Conservation (phyloP, 2,797 vertebrate genomes). For the Loriculus beryllinus region DNA sequence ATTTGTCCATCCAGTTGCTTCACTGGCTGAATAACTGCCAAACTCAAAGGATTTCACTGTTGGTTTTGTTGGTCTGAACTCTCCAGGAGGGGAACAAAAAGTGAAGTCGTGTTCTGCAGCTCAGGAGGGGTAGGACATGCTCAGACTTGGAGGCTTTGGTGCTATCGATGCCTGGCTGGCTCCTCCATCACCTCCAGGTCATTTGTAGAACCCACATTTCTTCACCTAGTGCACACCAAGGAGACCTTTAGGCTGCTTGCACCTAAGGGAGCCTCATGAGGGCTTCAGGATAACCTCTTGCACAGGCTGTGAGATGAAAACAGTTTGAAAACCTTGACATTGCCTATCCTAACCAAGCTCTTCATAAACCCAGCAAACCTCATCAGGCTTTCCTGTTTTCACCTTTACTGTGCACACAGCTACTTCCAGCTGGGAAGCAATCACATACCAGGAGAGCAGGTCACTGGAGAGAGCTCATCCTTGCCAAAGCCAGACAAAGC, state of each 20-base stretch:
- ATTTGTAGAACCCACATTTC: not conserved
- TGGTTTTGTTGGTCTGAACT: not conserved
- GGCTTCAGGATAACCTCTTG: not conserved
- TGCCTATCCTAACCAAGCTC: not conserved
- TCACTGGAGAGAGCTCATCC: not conserved
- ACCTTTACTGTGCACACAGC: not conserved
- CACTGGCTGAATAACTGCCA: not conserved
- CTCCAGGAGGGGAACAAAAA: no score
- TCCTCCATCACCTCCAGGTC: not conserved
- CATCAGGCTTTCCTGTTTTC: not conserved
- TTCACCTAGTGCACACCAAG: not conserved
- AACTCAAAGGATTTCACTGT: not conserved
- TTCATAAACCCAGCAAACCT: not conserved
- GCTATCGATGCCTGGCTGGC: accelerated
- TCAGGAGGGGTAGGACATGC: not conserved
- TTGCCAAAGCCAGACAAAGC: not conserved
- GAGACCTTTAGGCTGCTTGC: not conserved
- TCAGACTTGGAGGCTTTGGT: not conserved
- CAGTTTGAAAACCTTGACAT: not conserved
- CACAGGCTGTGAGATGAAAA: accelerated
- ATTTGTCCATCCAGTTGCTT: not conserved
- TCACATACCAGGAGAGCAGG: not conserved
- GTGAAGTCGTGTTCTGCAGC: not conserved
- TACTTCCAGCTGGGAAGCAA: not conserved
- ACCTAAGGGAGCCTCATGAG: not conserved